Percentiles rank a stretch among this genome's conserved stretches.
phyloP scores from a whole-genome alignment of 2,888 invertebrate species.

The Leptinotarsa peninsularis region DNA sequence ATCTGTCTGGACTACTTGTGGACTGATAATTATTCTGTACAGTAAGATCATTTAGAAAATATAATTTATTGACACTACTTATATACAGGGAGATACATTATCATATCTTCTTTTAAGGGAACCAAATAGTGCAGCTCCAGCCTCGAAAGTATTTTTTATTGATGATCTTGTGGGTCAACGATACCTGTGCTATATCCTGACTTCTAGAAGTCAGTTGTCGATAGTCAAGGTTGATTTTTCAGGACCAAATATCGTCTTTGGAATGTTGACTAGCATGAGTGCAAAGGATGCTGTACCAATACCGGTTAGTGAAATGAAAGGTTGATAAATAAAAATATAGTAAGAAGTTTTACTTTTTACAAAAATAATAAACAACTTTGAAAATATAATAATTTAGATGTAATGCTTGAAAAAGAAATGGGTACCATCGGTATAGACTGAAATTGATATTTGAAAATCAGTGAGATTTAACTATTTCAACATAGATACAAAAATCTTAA shows the following conservation, averaged over 20 bases:
- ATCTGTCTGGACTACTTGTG: conserved; percentile 91
- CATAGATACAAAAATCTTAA: background rate
- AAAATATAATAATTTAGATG: no score
- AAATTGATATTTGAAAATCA: no score
- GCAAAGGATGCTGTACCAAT: conserved; percentile 89
- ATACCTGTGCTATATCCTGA: conserved; percentile 83
- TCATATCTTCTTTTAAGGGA: conserved; percentile 60
- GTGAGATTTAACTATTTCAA: no score
- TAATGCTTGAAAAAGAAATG: no score
- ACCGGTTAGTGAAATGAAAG: conserved; percentile 68
- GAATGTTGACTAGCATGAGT: conserved; percentile 76
- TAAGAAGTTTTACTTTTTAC: background rate
- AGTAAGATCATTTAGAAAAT: conserved; percentile 46
- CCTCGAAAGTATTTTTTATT: conserved; percentile 83
- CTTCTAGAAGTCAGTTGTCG: conserved; percentile 74
- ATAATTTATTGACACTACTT: no score
- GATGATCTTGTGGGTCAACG: conserved; percentile 88
- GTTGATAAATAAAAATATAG: background rate
- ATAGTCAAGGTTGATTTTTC: conserved; percentile 77
- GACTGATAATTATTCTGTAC: conserved; percentile 75
- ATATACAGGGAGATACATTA: background rate
- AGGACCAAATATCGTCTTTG: conserved; percentile 80
- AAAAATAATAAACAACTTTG: no score
- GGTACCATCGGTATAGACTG: no score
- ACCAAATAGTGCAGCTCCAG: conserved; percentile 67